phyloP scores from a whole-genome alignment of 2,888 invertebrate genomes.

The Lacanobia wlatinum region DNA sequence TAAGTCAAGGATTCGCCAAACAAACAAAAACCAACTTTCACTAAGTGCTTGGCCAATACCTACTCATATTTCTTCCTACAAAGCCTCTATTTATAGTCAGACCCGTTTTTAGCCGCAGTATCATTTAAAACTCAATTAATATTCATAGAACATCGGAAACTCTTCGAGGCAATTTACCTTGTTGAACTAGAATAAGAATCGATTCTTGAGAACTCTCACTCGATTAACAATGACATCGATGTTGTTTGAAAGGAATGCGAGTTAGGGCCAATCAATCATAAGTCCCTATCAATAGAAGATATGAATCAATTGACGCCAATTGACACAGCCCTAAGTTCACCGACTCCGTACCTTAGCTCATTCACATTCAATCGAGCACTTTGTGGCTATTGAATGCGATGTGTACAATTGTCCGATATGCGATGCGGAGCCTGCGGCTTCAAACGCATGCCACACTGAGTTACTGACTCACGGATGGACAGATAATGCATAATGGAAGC shows the following conservation, averaged over 20 bases:
- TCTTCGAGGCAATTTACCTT: conserved; percentile 1
- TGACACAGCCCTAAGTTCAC: conserved; percentile 71
- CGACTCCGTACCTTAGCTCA: conserved; percentile 68
- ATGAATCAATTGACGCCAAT: conserved; percentile 71
- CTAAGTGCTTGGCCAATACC: conserved; percentile 29
- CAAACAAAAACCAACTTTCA: conserved; percentile 58
- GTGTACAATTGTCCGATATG: conserved; percentile 45
- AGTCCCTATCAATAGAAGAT: conserved; percentile 49
- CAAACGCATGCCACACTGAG: conserved; percentile 46
- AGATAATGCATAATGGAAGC: conserved; percentile 43
- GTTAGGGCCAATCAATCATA: conserved; percentile 63
- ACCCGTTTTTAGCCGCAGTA: conserved; percentile 20
- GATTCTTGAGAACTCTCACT: conserved; percentile 21
- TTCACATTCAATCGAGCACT: conserved; percentile 68
- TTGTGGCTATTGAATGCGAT: conserved; percentile 57
- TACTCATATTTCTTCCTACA: conserved; percentile 23
- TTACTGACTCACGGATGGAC: conserved; percentile 38
- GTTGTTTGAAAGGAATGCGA: conserved; percentile 37
- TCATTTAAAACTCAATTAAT: conserved; percentile 35
- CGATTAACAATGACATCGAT: conserved; percentile 14
- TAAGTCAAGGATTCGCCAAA: conserved; percentile 49
- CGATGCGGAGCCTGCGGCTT: conserved; percentile 47
- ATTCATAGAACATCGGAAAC: conserved; percentile 19
- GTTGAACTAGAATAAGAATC: conserved; percentile 12
- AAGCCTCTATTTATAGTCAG: conserved; percentile 27